phyloP scores from a whole-genome alignment of 2,888 invertebrate genomes.

The Agonopterix arenella region DNA sequence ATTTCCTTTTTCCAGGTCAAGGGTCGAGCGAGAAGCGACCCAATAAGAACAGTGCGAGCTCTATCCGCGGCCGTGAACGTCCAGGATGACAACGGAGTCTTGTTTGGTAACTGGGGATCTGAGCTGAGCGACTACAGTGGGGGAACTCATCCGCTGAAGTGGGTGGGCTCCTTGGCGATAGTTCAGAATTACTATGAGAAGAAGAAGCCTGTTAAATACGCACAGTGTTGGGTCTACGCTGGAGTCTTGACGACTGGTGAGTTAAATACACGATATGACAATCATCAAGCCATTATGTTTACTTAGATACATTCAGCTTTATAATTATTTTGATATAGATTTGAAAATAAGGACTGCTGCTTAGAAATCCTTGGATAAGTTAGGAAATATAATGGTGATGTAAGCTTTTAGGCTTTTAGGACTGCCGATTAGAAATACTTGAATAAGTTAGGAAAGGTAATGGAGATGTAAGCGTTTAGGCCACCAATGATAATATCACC shows the following conservation, averaged over 20 bases:
- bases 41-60: slow-evolving; percentile 85
- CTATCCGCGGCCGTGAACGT: slow-evolving; percentile 94
- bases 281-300: background rate
- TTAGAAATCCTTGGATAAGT: no score
- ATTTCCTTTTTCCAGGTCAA: slow-evolving; percentile 45
- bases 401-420: no score
- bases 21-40: slow-evolving; percentile 83
- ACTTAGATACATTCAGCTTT: no score
- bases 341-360: no score
- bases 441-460: no score
- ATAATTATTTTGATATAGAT: no score
- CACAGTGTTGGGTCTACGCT: slow-evolving; percentile 97
- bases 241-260: slow-evolving; percentile 90
- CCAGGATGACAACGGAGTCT: slow-evolving; percentile 90
- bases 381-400: no score
- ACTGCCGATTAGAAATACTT: no score
- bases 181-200: slow-evolving; percentile 89
- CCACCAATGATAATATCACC: no score
- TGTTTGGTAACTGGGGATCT: slow-evolving; percentile 92
- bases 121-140: slow-evolving; percentile 90
- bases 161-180: slow-evolving; percentile 92
- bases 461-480: no score
- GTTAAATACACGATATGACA: background rate
- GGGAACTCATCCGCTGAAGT: slow-evolving; percentile 91
- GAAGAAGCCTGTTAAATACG: slow-evolving; percentile 93